Evolutionary conservation across 2,888 invertebrate genomes (phyloP), one percentile per base, ranked within the genome.

Genomic region (Philopedon plagiatum): DNA sequence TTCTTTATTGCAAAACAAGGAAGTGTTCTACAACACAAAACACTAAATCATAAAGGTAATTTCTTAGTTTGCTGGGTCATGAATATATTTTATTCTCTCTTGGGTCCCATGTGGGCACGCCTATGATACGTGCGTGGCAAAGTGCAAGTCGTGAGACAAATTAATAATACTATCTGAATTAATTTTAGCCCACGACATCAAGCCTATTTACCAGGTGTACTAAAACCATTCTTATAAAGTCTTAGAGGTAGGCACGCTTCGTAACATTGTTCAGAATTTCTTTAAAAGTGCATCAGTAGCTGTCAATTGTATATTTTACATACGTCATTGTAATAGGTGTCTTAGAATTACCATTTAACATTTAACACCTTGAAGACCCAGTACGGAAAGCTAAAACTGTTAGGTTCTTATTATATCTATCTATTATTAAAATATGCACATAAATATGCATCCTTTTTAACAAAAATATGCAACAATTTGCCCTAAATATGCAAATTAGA

Each of bases 81-180:
- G 18, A 54, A 54, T 15, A 29, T 54, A 54, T 54, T 54, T 54
- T 29, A 15, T 54, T 54, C 51, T 29, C 51, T 54, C 29, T 54
- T 18, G 15, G 51, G 29, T 29, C 51, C 29, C 29, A 46, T 18
- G 29, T 57, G 41, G 71, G 60, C 60, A 64, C 65, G 65, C 60
- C 65, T 15, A 60, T 65, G 71, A 71, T 66, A 46, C 56, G 62
- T 67, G 67, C 58, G 57, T 71, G 71, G 66, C 66, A 71, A 67
- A 67, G 66, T 66, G 71, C 71, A 71, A 67, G 46, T 71, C 71
- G 71, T 71, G 71, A 71, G 60, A 66, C 71, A 71, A 71, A 71
- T 71, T 67, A 67, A 71, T 67, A 68, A 68, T 44, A 41, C 41
- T 68, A 54, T 61, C 29, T 61, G 68, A 44, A 68, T 68, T 68